Conservation (phyloP, 2,888 invertebrate genomes). For the Rosalia funebris region DNA sequence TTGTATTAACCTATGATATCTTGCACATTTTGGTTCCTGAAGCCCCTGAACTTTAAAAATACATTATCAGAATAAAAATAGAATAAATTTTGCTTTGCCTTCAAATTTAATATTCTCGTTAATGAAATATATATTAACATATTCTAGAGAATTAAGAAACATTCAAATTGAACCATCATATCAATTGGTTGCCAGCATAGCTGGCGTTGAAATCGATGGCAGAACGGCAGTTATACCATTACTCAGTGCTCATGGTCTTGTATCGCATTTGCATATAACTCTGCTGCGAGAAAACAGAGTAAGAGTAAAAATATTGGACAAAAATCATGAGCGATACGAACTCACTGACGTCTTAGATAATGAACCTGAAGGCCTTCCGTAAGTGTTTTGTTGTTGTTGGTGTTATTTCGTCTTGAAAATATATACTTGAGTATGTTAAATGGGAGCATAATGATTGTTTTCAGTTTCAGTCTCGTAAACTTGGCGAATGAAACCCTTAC, state of each 20-base stretch:
- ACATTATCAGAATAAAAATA: no score
- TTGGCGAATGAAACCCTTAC: constrained; percentile 2
- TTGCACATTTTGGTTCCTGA: no score
- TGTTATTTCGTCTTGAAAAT: no score
- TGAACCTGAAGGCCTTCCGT: constrained; percentile 31
- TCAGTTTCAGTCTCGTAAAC: neutral
- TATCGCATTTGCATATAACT: constrained; percentile 26
- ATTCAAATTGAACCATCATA: neutral
- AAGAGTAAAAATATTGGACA: constrained; percentile 32
- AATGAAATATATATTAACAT: no score
- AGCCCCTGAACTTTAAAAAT: no score
- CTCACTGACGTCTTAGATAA: constrained; percentile 33
- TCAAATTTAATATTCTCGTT: no score
- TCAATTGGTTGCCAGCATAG: constrained; percentile 18
- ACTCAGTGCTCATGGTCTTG: constrained; percentile 24
- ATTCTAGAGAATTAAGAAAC: neutral
- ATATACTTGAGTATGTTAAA: no score
- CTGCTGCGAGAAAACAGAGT: constrained; percentile 12
- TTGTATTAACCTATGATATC: no score
- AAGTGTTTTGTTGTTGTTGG: constrained; percentile 27
- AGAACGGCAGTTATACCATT: constrained; percentile 27
- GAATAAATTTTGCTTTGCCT: no score
- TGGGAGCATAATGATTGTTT: no score
- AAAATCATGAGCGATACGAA: constrained; percentile 31
- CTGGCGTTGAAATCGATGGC: neutral